Evolutionary conservation across 2,113 vertebrate genomes (phyloP).

Genomic region (Tonatia bakeri): DNA sequence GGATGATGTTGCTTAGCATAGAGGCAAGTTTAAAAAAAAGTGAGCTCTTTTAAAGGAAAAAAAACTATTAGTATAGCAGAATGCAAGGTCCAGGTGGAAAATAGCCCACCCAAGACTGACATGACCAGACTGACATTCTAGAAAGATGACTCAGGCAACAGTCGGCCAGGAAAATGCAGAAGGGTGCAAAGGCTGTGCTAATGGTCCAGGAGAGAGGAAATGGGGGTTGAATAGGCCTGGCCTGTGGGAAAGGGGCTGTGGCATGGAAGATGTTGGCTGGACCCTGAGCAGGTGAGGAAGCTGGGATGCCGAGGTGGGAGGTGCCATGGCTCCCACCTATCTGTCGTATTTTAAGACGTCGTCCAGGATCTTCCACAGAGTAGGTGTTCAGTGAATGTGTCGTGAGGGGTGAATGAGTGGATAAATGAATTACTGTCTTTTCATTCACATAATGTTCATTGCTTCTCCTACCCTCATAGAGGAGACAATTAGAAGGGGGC

Average conservation of each 20-base stretch:
- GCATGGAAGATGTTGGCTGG: not conserved
- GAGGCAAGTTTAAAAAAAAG: not conserved
- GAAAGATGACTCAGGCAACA: not conserved
- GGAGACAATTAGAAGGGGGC: accelerated
- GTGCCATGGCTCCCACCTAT: accelerated
- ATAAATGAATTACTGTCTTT: not conserved
- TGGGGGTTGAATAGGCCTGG: not conserved
- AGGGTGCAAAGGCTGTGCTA: not conserved
- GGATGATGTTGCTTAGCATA: not conserved
- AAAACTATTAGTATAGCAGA: not conserved
- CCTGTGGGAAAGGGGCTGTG: too few species aligned
- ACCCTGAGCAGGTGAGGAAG: not conserved
- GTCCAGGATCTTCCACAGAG: not conserved
- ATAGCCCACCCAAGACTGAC: accelerated
- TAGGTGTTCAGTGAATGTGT: not conserved
- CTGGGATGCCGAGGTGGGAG: too few species aligned
- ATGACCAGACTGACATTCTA: not conserved
- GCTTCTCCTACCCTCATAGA: accelerated
- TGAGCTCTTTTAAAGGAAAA: not conserved
- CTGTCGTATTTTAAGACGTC: not conserved
- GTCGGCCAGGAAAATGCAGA: too few species aligned
- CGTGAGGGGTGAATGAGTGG: too few species aligned
- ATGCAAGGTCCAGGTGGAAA: not conserved
- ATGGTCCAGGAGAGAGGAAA: not conserved
- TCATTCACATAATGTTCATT: too few species aligned